Evolutionary conservation across 2,888 invertebrate species (phyloP).

Genomic region (Tetragonisca angustula): DNA sequence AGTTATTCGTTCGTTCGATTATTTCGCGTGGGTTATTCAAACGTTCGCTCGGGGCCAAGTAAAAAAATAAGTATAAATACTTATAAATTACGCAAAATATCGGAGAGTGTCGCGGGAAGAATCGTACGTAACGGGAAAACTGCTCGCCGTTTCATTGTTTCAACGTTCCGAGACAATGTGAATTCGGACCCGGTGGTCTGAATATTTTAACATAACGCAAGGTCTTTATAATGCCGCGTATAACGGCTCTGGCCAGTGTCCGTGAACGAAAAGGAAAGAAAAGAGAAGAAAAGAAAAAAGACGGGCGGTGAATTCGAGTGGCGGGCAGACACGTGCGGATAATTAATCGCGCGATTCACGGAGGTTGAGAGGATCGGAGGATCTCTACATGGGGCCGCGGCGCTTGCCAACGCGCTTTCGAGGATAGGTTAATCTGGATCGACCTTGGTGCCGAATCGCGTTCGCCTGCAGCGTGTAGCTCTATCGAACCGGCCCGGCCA

Average conservation of each 20-base stretch:
- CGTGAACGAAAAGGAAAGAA: background rate
- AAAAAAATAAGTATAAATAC: background rate
- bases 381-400: slow-evolving; percentile 20
- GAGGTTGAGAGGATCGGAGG: background rate
- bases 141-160: too few relatives aligned
- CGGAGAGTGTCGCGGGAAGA: background rate
- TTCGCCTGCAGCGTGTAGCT: slow-evolving; percentile 74
- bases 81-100: background rate
- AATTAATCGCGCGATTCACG: background rate
- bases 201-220: background rate
- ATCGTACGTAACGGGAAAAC: too few relatives aligned
- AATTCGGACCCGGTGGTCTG: background rate
- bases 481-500: slow-evolving; percentile 81
- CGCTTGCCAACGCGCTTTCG: slow-evolving; percentile 33
- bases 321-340: background rate
- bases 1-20: too few relatives aligned
- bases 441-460: slow-evolving; percentile 73
- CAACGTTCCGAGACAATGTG: too few relatives aligned
- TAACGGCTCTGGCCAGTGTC: background rate
- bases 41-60: background rate
- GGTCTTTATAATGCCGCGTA: background rate
- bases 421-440: slow-evolving; percentile 65
- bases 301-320: background rate
- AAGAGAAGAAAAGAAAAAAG: too few relatives aligned
- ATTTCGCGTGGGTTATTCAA: too few relatives aligned